Evolutionary conservation across 2,113 vertebrate species (phyloP), one percentile per base, ranked within the genome.

Genomic region (Hemichromis elongatus): DNA sequence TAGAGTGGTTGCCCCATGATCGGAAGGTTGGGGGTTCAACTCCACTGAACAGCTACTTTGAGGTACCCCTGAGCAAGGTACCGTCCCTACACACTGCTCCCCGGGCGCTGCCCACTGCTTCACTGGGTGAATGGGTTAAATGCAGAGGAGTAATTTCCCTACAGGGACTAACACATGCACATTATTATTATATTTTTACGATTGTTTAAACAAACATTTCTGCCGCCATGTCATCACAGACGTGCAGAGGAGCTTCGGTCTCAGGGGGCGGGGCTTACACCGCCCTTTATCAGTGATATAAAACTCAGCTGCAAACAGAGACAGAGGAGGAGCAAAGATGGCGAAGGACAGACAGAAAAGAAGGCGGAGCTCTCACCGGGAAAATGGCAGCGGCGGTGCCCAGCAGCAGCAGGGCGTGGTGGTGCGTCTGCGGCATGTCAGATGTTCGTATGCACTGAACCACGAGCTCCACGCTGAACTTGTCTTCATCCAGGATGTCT

Each of bases 391-490:
- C 98, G 40, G 96, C 96, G 6, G 97, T 84, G 6, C 97, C 97
- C 79, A 99, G 94, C 82, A 99, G 97, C 19, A 99, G 96, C 45
- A 99, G 96, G 1, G 98, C 98, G 4, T 99, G 98, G 90, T 99
- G 98, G 80, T 99, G 98, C 1, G 98, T 99, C 91, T 99, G 99
- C 0, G 99, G 98, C 95, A 98, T 95, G 92, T 97, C 96, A 0
- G 99, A 98, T 9, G 95, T 85, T 54, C 99, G 93, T 85, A 99
- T 96, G 83, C 97, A 98, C 94, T 99, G 98, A 35, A 99, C 99
- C 86, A 99, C 97, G 70, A 99, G 54, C 87, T 99, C 99, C 92
- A 99, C 98, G 0, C 97, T 99, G 94, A 99, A 99, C 90, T 98
- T 98, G 6, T 99, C 98, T 85, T 99, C 97, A 53, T 99, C 97